phyloP scores from a whole-genome alignment of 64 coral and sea anemone genomes.

The Anthopleura sola region DNA sequence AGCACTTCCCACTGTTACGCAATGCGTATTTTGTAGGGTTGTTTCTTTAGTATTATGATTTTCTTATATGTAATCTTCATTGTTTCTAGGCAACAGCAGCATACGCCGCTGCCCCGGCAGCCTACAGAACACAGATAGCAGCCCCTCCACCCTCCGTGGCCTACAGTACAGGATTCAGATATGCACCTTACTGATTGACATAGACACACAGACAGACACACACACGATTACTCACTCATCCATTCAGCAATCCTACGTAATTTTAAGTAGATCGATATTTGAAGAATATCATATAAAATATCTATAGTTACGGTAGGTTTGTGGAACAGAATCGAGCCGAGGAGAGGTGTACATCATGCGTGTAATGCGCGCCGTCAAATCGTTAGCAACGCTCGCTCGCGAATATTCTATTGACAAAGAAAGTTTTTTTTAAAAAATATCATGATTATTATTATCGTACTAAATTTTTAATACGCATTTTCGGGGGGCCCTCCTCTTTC shows the following conservation, averaged over 20 bases:
- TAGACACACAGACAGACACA: background rate
- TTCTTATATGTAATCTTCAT: background rate
- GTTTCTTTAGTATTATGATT: background rate
- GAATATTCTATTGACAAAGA: background rate
- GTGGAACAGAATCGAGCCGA: background rate
- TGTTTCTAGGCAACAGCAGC: constrained; percentile 34
- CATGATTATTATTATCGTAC: background rate
- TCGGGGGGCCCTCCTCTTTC: background rate
- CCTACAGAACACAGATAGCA: constrained; percentile 40
- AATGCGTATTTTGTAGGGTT: no score
- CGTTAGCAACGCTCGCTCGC: background rate
- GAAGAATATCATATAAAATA: background rate
- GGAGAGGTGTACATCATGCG: background rate
- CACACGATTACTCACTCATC: background rate
- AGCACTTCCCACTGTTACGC: no score
- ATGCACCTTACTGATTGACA: constrained; percentile 45
- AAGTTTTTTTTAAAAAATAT: background rate
- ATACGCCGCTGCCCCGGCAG: constrained; percentile 35
- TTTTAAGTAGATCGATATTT: background rate
- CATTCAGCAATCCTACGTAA: constrained; percentile 3
- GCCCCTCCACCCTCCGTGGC: constrained; percentile 46
- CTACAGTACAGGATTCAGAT: constrained; percentile 64
- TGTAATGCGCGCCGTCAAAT: background rate
- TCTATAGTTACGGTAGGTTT: background rate
- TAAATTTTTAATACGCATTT: background rate